These are phyloP conservation scores for Eulemur macaco DNA, from an alignment of 2,113 vertebrate species.

Conservation along the genomic window DNA sequence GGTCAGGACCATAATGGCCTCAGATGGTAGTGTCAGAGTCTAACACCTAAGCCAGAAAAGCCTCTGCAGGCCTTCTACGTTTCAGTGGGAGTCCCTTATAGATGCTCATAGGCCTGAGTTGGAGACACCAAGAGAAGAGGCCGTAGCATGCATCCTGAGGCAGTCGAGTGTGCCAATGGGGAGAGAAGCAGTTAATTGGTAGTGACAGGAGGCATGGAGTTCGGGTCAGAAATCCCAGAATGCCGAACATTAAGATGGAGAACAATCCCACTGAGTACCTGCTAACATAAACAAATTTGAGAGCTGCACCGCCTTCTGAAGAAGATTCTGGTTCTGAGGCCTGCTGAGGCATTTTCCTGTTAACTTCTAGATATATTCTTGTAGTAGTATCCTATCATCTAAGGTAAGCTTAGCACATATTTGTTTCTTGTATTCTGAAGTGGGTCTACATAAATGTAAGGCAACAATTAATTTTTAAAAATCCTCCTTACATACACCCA, in stretches of 20 bases:
- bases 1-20: background rate
- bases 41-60: background rate
- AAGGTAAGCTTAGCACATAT: background rate
- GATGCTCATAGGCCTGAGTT: background rate
- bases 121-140: background rate
- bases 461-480: background rate
- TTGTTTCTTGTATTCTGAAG: background rate
- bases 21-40: background rate
- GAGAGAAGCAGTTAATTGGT: background rate
- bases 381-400: background rate
- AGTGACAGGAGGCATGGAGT: background rate
- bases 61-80: background rate
- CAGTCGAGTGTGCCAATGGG: background rate
- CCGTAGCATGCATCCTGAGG: fast-evolving
- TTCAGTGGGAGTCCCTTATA: background rate
- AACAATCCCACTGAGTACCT: background rate
- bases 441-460: background rate
- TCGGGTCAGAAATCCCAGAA: background rate
- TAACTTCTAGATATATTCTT: background rate
- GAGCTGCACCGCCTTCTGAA: background rate
- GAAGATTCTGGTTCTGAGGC: background rate
- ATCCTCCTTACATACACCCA: background rate
- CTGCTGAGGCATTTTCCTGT: background rate
- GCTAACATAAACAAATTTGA: background rate
- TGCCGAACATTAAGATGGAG: background rate